Evolutionary conservation across 2,888 invertebrate genomes (phyloP).

Genomic region (Myathropa florea): DNA sequence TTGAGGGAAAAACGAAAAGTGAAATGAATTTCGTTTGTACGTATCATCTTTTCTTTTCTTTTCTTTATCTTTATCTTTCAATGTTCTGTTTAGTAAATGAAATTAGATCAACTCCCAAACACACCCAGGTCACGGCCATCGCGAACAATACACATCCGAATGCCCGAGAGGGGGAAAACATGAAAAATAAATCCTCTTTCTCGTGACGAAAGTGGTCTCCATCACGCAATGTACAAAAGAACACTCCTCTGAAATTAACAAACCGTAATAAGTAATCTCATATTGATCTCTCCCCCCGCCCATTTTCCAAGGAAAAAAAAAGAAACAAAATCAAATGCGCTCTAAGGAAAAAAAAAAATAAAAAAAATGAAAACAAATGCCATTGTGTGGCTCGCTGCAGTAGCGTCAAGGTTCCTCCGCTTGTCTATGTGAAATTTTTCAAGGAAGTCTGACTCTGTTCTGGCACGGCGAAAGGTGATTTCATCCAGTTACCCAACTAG

Average conservation of each 20-base stretch:
- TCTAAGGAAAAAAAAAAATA: constrained; percentile 9
- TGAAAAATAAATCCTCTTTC: constrained; percentile 27
- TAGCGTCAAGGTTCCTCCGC: constrained; percentile 28
- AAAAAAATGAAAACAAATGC: constrained; percentile 2
- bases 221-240: constrained; percentile 44
- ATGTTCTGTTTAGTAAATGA: constrained; percentile 52
- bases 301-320: constrained; percentile 9
- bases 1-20: constrained; percentile 21
- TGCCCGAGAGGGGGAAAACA: constrained; percentile 12
- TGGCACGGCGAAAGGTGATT: constrained; percentile 8
- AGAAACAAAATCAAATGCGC: no score
- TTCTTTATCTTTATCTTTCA: constrained; percentile 9
- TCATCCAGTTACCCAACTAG: neutral
- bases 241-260: constrained; percentile 43
- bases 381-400: neutral
- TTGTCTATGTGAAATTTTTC: constrained; percentile 18
- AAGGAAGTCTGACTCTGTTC: neutral
- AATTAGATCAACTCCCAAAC: constrained; percentile 52
- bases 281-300: constrained; percentile 37
- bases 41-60: neutral
- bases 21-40: constrained; percentile 22
- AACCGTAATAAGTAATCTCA: constrained; percentile 30
- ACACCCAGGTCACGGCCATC: constrained; percentile 54
- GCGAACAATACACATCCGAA: constrained; percentile 9
- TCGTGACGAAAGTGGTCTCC: constrained; percentile 19